Evolutionary conservation across 2,797 vertebrate species (phyloP).

Genomic region (Oryzias sinensis): DNA sequence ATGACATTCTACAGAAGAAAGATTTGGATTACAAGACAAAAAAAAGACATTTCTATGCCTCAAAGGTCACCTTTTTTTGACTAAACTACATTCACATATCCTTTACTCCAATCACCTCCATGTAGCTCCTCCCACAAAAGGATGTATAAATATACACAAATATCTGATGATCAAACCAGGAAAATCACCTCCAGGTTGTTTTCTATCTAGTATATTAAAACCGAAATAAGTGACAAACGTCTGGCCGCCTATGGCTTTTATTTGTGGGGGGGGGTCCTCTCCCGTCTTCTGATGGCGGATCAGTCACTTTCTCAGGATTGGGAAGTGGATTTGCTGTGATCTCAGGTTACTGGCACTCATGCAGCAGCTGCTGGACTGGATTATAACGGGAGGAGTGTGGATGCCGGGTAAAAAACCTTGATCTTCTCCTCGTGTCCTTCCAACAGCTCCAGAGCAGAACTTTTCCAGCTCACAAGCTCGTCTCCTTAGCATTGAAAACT

Average conservation of each 20-base stretch:
- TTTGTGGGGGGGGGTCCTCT: too few species aligned
- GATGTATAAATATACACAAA: not conserved
- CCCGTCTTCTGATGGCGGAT: too few species aligned
- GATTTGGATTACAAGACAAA: not conserved
- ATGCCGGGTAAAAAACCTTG: too few species aligned
- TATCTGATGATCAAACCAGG: not conserved
- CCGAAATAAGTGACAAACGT: too few species aligned
- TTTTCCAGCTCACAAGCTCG: not conserved
- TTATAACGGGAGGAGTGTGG: not conserved
- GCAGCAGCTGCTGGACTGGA: not conserved
- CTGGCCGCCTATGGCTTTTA: too few species aligned
- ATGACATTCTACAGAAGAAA: not conserved
- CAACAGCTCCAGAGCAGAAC: not conserved
- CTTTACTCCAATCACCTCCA: too few species aligned
- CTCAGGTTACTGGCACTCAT: not conserved
- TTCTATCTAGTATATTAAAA: too few species aligned
- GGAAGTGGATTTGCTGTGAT: not conserved
- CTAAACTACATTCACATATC: constrained; percentile 16
- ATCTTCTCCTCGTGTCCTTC: not conserved
- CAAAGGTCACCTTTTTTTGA: constrained; percentile 17
- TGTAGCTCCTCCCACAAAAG: too few species aligned
- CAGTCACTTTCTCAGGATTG: too few species aligned
- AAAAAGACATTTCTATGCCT: not conserved
- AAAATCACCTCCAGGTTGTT: too few species aligned
- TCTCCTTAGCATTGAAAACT: not conserved